Evolutionary conservation across 1,140 invertebrate genomes (phyloP), one percentile per base, ranked within the genome.

Genomic region (Bombus turneri): DNA sequence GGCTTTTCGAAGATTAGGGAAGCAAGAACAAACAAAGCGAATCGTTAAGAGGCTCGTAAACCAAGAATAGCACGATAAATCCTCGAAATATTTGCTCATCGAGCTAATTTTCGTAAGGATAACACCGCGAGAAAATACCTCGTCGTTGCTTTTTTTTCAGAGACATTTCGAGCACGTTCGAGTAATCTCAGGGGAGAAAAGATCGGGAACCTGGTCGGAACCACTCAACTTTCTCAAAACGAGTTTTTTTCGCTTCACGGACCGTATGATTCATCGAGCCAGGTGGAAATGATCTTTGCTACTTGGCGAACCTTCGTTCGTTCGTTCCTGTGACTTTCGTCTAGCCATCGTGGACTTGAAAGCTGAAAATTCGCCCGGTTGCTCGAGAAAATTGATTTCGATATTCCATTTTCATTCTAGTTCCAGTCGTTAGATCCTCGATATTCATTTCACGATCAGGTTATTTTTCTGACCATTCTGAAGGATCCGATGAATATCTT

Each of bases 251-350:
- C 59, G n/a, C 39, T 31, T 66, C 37, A 37, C 18, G 18, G 18
- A 53, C 18, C 75, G 37, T 41, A 57, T 39, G 75, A 77, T 68
- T 76, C 73, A 83, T 83, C 64, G 74, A 59, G n/a, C 82, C 41
- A 78, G 47, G 39, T 64, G 68, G 76, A 83, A 83, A 83, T 62
- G 74, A 77, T 83, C 68, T 68, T 53, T 37, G 64, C 59, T 78
- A 34, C n/a, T 78, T 39, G 57, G 39, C 25, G 34, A 68, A 71
- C 31, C 39, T 76, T 66, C 13, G n/a, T 79, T 31, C 62, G 15
- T 31, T 34, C 31, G 31, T 15, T 37, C 39, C 22, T 12, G 31
- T 25, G 39, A 39, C 1, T 77, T n/a, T 47, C 34, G 47, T 57
- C 13, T 43, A 31, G n/a, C 43, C 31, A 68, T 34, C 66, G 31